Base-by-base conservation (phyloP, 1,140 invertebrate species). In the Caerostris darwini region DNA sequence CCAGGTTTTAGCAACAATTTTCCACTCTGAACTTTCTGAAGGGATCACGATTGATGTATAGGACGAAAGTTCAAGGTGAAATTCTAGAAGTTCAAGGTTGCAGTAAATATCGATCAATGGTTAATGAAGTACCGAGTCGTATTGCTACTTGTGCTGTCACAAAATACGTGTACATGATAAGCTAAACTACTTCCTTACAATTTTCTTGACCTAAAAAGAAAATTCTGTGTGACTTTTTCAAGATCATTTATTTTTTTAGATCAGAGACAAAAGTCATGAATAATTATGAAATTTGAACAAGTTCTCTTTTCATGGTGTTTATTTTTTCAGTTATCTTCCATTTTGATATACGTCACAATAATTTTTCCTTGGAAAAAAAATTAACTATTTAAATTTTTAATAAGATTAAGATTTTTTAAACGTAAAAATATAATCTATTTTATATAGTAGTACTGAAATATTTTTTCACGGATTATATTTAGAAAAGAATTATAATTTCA, bases 21-120 rank as follows among this genome's bases (percentile, higher is more conserved):
- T 77, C 34, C 5, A 53, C 7, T 4, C 34, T 77, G 71, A 77
- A 77, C 71, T 77, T 77, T 77, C 50, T 3, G 34, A 34, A 34
- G 69, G 50, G 50, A 77, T 77, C 14, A 19, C 71, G 1, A 8
- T 50, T 77, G 19, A 50, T 12, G 69, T 50, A 3, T 77, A 10
- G 19, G 10, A 77, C 19, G 71, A 77, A 77, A 77, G 71, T 77
- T 77, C 71, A 77, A 77, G 71, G 71, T 77, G 71, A 77, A 34
- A 77, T 77, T 77, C 71, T 50, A 10, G 3, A 53, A 50, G 71
- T 77, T 53, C 34, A 77, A 77, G 71, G 71, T 77, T 50, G 5
- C 17, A 17, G 19, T 77, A 77, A 53, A 77, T 77, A 34, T 77
- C 71, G 71, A 77, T 77, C 71, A 12, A 50, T 77, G 71, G 71